Evolutionary conservation across 2,888 invertebrate species (phyloP).

Genomic region (Formica aserva): DNA sequence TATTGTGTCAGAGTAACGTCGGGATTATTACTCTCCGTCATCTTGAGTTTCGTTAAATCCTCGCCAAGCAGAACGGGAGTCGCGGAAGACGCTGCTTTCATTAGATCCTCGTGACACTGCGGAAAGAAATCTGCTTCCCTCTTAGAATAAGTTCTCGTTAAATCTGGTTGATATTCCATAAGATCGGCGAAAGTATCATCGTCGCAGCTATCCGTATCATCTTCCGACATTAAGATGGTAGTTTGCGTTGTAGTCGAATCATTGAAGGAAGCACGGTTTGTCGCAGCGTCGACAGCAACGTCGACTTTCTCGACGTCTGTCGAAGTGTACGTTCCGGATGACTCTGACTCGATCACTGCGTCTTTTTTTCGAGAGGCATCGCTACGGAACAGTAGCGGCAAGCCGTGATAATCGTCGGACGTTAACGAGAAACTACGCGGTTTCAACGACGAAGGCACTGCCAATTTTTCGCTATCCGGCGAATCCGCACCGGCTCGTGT

Average conservation of each 20-base stretch:
- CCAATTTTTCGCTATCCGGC: slow-evolving; percentile 85
- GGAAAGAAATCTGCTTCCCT: neutral
- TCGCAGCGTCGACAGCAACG: neutral
- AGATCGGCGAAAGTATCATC: slow-evolving; percentile 75
- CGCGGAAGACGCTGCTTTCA: slow-evolving; percentile 5
- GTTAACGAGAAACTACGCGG: slow-evolving; percentile 80
- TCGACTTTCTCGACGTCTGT: slow-evolving; percentile 29
- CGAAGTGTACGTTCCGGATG: neutral
- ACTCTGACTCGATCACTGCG: neutral
- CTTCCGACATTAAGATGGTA: slow-evolving; percentile 72
- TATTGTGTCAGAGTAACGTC: slow-evolving; percentile 7
- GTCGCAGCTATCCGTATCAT: slow-evolving; percentile 78
- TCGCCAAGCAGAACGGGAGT: neutral
- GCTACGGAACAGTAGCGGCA: slow-evolving; percentile 65
- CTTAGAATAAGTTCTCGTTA: neutral
- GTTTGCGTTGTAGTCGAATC: slow-evolving; percentile 69
- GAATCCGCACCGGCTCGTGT: slow-evolving; percentile 87
- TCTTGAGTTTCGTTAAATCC: neutral
- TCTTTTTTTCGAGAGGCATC: slow-evolving; percentile 26
- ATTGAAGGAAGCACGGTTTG: slow-evolving; percentile 39
- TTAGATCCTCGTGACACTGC: neutral
- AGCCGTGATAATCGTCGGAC: slow-evolving; percentile 80
- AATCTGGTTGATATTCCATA: slow-evolving; percentile 44
- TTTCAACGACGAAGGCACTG: slow-evolving; percentile 69
- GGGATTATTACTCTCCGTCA: neutral